Conservation (phyloP, 2,888 invertebrate genomes). For the Caenorhabditis sp. region DNA sequence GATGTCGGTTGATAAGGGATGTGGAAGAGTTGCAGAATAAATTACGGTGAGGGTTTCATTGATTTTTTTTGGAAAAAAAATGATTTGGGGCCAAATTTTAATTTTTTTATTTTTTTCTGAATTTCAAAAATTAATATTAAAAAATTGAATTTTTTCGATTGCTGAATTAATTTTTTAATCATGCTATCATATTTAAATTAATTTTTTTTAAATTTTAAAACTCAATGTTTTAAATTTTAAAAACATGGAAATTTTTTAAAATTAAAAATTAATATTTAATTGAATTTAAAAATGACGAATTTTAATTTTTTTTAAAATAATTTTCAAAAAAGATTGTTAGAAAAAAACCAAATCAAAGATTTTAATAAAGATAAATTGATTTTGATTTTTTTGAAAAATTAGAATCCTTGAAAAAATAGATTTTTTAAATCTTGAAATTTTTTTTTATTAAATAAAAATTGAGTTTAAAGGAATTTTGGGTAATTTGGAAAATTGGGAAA, state of each 20-base stretch:
- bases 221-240: no score
- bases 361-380: no score
- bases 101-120: not conserved
- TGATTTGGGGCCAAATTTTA: not conserved
- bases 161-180: not conserved
- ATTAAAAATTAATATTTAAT: no score
- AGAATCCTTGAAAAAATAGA: not conserved
- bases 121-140: not conserved
- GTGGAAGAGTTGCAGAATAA: slow-evolving; percentile 11
- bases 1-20: not conserved
- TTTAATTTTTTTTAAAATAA: no score
- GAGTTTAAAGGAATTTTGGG: no score
- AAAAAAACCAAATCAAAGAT: no score
- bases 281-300: no score
- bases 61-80: slow-evolving; percentile 3
- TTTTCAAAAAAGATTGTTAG: no score
- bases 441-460: not conserved
- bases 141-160: not conserved
- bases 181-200: no score
- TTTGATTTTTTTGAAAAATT: slow-evolving; percentile 3
- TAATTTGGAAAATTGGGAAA: no score
- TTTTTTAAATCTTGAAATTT: not conserved
- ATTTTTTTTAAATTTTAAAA: no score
- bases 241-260: not conserved
- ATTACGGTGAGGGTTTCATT: slow-evolving; percentile 1